Percentiles rank a stretch among this genome's conserved stretches.
These are phyloP conservation scores for Eurois occulta DNA, from an alignment of 2,888 invertebrate genomes.

Conservation along the genomic window DNA sequence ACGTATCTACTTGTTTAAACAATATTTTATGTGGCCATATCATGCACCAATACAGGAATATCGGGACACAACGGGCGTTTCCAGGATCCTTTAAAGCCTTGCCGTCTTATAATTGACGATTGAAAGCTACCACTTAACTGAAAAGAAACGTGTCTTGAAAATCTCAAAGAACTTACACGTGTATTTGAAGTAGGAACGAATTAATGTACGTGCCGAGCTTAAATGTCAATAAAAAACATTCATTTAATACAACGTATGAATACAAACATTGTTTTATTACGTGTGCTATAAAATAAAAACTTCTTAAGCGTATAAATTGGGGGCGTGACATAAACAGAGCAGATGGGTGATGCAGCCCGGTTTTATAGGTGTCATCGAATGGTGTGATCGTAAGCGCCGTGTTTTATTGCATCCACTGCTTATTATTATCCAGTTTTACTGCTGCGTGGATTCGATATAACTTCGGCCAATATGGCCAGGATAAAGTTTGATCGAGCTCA, in stretches of 20 bases:
- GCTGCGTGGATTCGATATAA: slow-evolving; percentile 61
- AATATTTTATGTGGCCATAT: background rate
- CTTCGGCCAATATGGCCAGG: slow-evolving; percentile 36
- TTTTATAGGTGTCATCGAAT: slow-evolving; percentile 82
- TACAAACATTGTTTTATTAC: slow-evolving; percentile 67
- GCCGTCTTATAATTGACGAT: background rate
- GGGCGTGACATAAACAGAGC: slow-evolving; percentile 75
- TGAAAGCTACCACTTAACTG: slow-evolving; percentile 4
- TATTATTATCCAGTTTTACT: slow-evolving; percentile 79
- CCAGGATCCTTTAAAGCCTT: background rate
- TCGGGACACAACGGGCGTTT: no score
- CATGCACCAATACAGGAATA: background rate
- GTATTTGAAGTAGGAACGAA: slow-evolving; percentile 44
- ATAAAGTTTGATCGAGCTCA: slow-evolving; percentile 57
- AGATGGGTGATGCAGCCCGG: slow-evolving; percentile 75
- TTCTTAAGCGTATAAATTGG: slow-evolving; percentile 79
- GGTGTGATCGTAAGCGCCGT: slow-evolving; percentile 77
- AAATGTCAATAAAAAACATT: slow-evolving; percentile 59
- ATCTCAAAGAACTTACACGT: slow-evolving; percentile 11
- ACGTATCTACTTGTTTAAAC: background rate
- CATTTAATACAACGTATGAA: slow-evolving; percentile 64
- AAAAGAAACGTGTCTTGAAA: slow-evolving; percentile 43
- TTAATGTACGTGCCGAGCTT: slow-evolving; percentile 58
- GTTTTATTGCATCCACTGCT: slow-evolving; percentile 80
- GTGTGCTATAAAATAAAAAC: slow-evolving; percentile 76